Evolutionary conservation across 2,797 vertebrate genomes (phyloP), one percentile per base, ranked within the genome.

Genomic region (Saguinus oedipus): DNA sequence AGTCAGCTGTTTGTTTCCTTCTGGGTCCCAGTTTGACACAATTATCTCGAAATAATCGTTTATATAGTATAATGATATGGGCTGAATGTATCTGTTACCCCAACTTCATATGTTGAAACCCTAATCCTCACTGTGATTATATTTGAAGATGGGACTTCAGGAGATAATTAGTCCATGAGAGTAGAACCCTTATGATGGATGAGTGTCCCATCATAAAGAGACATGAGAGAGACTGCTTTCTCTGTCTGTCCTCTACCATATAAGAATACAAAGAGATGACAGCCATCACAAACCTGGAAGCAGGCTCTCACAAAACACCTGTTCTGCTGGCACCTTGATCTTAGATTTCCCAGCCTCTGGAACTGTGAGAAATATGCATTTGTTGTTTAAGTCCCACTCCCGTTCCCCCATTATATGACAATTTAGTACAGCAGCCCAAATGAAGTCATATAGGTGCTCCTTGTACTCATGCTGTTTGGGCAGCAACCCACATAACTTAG

Each of bases 11-110:
- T 93, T 64, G 6, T 90, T 39, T 83, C 22, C 68, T 78, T 26
- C 53, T 55, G 26, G 7, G 48, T 48, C 64, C 61, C 10, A 57
- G 33, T 84, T 36, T 42, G 46, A 44, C 46, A 80, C 2, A 88
- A 20, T 89, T 95, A 87, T 92, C 91, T 92, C 87, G 36, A 75
- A 93, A 90, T 27, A 50, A 76, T 27, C 61, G 26, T 79, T 79
- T 68, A 89, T 53, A 22, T 4, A 27, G 8, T 27, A 17, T 22
- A 68, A 8, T 68, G 15, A n/a, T 80, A 36, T 50, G 48, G 6
- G 44, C 30, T 48, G 24, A 57, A 33, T 19, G 2, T 24, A 64
- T 61, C 7, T 88, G 5, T 50, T n/a, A 33, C 36, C 27, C 15
- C 27, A 57, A 8, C n/a, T 20, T 61, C 22, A 3, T 30, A 36